phyloP scores from a whole-genome alignment of 1,140 invertebrate species.

The honey bee (Apis mellifera) region DNA sequence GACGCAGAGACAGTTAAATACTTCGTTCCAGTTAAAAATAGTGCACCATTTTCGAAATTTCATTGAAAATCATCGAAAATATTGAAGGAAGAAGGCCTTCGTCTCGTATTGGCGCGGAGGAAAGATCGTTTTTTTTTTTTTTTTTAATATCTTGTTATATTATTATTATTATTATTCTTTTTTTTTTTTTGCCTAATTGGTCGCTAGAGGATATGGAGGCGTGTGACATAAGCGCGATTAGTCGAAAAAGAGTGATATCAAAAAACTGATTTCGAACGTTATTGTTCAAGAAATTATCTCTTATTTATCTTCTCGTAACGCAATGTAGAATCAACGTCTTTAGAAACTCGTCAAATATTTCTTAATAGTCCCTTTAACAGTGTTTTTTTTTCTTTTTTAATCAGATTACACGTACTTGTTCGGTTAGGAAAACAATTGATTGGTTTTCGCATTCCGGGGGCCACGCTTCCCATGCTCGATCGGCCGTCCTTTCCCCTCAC shows the following conservation, averaged over 20 bases:
- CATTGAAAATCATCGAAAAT: neutral
- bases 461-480: constrained; percentile 36
- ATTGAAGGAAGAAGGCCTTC: constrained; percentile 58
- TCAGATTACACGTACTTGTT: constrained; percentile 39
- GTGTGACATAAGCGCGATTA: constrained; percentile 67
- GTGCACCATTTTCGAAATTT: constrained; percentile 3
- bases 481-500: no score
- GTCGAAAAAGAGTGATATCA: constrained; percentile 71
- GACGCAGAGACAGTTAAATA: neutral
- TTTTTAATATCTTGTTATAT: neutral
- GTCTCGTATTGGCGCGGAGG: constrained; percentile 36
- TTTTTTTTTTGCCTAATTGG: constrained; percentile 52
- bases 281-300: constrained; percentile 56
- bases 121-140: constrained; percentile 21
- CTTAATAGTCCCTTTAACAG: constrained; percentile 21
- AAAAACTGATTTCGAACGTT: constrained; percentile 73
- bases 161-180: neutral
- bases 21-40: neutral
- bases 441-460: constrained; percentile 59
- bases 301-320: constrained; percentile 31
- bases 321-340: constrained; percentile 47
- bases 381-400: no score
- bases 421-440: constrained; percentile 45
- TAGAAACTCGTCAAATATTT: constrained; percentile 44
- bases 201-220: constrained; percentile 62